phyloP scores from a whole-genome alignment of 1,140 invertebrate species.

The Sarcophaga peregrina region DNA sequence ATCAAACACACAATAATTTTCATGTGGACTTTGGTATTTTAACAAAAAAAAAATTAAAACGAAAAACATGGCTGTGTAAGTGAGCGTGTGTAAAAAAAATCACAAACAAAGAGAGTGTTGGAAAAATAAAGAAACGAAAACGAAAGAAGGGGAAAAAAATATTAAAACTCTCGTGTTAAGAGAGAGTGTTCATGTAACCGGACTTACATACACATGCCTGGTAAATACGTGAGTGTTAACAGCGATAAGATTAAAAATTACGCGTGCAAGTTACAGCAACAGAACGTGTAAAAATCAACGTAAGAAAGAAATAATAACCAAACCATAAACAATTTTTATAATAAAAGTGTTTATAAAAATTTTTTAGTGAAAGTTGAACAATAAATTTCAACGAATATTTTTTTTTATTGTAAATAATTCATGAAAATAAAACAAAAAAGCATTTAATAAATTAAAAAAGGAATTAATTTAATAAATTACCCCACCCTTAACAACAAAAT shows the following conservation, averaged over 20 bases:
- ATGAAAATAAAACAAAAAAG: neutral
- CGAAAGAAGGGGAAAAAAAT: no score
- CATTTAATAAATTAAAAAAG: neutral
- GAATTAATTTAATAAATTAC: neutral
- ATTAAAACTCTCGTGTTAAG: no score
- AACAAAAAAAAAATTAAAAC: no score
- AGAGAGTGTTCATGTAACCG: no score
- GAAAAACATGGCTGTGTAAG: no score
- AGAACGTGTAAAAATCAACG: neutral
- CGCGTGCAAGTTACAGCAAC: slow-evolving; percentile 14
- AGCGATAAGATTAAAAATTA: neutral
- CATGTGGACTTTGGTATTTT: slow-evolving; percentile 21
- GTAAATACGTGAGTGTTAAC: neutral
- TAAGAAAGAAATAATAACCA: neutral
- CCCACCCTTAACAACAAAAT: neutral
- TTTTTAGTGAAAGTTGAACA: neutral
- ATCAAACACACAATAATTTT: neutral
- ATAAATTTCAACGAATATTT: neutral
- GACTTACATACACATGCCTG: neutral
- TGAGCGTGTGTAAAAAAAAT: no score
- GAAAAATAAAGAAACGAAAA: no score
- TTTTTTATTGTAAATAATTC: neutral
- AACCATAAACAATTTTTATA: neutral
- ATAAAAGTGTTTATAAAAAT: neutral
- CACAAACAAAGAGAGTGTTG: no score